Conservation (phyloP, 2,797 vertebrate species). For the Aselliscus stoliczkanus region DNA sequence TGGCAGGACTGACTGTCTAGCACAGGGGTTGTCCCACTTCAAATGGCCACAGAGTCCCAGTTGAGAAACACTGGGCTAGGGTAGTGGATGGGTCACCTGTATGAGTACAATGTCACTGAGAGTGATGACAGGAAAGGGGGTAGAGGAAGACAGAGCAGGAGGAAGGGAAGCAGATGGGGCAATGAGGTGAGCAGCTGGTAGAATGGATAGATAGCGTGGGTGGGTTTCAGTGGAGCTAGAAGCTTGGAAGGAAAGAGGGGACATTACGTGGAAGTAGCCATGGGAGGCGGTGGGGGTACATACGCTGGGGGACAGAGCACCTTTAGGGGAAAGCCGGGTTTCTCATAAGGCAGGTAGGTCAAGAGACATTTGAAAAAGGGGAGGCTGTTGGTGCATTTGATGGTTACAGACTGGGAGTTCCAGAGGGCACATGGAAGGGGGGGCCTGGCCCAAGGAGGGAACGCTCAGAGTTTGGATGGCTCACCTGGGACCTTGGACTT, state of each 20-base stretch:
- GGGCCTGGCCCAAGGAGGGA: background rate
- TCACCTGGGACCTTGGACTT: too few species aligned
- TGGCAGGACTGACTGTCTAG: background rate
- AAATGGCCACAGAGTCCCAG: background rate
- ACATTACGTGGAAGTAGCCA: background rate
- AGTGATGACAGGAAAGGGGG: background rate
- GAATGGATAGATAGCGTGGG: background rate
- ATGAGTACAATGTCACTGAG: background rate
- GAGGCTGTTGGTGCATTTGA: background rate
- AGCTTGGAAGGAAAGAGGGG: background rate
- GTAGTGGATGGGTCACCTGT: background rate
- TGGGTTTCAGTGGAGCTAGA: background rate
- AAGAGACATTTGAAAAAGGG: background rate
- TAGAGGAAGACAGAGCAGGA: background rate
- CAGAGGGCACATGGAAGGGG: accelerated
- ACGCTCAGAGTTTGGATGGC: too few species aligned
- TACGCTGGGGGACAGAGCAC: too few species aligned
- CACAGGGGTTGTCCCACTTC: background rate
- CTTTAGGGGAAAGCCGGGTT: background rate
- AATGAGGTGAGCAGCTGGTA: background rate
- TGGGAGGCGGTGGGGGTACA: background rate
- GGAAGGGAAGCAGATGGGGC: background rate
- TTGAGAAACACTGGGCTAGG: background rate
- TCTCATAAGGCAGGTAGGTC: background rate
- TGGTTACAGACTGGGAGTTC: background rate